Conservation (phyloP, 2,888 invertebrate genomes). For the Drosophila fungiperda region DNA sequence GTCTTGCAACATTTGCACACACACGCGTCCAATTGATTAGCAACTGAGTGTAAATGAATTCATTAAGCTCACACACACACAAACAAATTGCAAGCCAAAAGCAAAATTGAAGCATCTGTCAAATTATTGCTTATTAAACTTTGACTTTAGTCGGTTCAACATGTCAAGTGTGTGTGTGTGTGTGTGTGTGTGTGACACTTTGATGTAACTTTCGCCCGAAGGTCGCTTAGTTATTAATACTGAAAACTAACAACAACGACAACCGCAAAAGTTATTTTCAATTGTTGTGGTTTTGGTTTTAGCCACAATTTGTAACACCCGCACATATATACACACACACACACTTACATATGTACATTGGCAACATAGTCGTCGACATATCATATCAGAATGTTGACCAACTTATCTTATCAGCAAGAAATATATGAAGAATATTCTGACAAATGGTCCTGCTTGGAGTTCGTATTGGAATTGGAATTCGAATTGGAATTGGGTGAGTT, state of each 20-base stretch:
- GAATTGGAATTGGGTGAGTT: constrained; percentile 11
- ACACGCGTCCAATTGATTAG: constrained; percentile 75
- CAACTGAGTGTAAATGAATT: constrained; percentile 72
- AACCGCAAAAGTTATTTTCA: constrained; percentile 48
- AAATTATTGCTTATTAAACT: constrained; percentile 75
- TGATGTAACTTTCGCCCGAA: constrained; percentile 14
- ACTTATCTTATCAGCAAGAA: constrained; percentile 58
- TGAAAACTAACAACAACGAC: neutral
- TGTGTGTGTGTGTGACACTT: neutral
- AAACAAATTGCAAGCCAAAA: constrained; percentile 36
- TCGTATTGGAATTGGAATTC: constrained; percentile 15
- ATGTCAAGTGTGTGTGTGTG: constrained; percentile 16
- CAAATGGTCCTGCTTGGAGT: constrained; percentile 46
- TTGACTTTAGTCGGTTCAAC: constrained; percentile 35
- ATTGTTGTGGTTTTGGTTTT: constrained; percentile 37
- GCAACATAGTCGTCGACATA: constrained; percentile 44
- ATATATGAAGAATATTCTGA: constrained; percentile 46
- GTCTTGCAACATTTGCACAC: constrained; percentile 42
- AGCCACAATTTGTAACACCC: constrained; percentile 1
- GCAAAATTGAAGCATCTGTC: constrained; percentile 29
- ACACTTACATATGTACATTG: neutral
- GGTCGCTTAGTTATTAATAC: constrained; percentile 22
- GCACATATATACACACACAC: neutral
- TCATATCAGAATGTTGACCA: constrained; percentile 27
- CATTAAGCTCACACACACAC: constrained; percentile 50